Percentiles rank a stretch among this genome's conserved stretches.
Evolutionary conservation across 2,113 vertebrate genomes (phyloP).

Genomic region (Siniperca knerii): DNA sequence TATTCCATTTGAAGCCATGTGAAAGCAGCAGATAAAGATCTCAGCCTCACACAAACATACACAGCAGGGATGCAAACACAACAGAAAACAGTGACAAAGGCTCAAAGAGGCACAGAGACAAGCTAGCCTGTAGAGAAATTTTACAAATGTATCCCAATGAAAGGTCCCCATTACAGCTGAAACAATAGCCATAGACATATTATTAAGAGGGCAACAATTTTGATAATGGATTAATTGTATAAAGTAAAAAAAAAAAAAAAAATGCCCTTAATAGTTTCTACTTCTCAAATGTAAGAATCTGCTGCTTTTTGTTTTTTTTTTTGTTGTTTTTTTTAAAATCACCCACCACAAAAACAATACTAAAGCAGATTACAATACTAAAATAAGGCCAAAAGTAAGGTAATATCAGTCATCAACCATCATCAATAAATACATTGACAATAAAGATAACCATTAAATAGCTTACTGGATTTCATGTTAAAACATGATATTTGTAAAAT

Average conservation of each 20-base stretch:
- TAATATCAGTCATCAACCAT: too few relatives aligned
- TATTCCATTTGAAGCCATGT: constrained; percentile 11
- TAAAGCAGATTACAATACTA: too few relatives aligned
- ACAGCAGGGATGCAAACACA: constrained; percentile 62
- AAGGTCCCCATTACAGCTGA: not conserved
- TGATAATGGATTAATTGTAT: too few relatives aligned
- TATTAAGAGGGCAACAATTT: too few relatives aligned
- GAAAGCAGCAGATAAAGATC: too few relatives aligned
- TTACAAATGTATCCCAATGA: not conserved
- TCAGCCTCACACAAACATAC: constrained; percentile 14
- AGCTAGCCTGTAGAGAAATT: not conserved
- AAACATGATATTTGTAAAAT: too few relatives aligned
- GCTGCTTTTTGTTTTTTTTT: not conserved
- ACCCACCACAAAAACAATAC: too few relatives aligned
- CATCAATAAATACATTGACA: not conserved
- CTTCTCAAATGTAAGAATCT: not conserved
- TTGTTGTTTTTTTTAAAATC: not conserved
- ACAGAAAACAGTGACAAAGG: not conserved
- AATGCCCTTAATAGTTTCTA: not conserved
- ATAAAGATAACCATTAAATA: not conserved
- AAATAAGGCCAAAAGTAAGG: too few relatives aligned
- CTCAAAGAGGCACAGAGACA: not conserved
- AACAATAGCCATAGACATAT: not conserved
- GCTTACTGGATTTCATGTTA: not conserved
- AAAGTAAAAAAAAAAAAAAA: too few relatives aligned